phyloP scores from a whole-genome alignment of 1,140 invertebrate species.

The Drosophila ercepeae region DNA sequence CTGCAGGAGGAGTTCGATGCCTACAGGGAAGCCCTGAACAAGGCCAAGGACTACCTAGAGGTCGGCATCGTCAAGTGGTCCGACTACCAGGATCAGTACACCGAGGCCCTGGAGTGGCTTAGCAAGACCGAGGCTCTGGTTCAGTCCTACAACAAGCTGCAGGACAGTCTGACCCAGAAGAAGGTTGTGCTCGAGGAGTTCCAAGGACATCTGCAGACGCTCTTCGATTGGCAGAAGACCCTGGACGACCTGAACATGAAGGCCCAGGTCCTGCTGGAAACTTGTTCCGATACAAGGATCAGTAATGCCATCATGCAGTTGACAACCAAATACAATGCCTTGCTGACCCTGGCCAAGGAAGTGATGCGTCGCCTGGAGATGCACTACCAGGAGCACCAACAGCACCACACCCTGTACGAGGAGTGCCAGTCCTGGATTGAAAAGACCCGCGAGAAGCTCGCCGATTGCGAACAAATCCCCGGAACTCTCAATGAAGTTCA shows the following conservation, averaged over 20 bases:
- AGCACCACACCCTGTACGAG: slow-evolving; percentile 93
- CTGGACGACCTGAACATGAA: slow-evolving; percentile 96
- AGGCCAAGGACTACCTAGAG: slow-evolving; percentile 93
- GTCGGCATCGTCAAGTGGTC: slow-evolving; percentile 97
- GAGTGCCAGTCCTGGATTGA: slow-evolving; percentile 97
- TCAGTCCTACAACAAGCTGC: slow-evolving; percentile 95
- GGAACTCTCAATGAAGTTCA: slow-evolving; percentile 92
- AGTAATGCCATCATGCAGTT: slow-evolving; percentile 97
- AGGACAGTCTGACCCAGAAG: slow-evolving; percentile 95
- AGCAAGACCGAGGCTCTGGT: slow-evolving; percentile 93
- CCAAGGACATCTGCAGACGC: slow-evolving; percentile 93
- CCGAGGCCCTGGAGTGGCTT: slow-evolving; percentile 94
- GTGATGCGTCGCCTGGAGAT: slow-evolving; percentile 95
- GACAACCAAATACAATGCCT: slow-evolving; percentile 96
- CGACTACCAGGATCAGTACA: slow-evolving; percentile 97
- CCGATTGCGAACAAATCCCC: slow-evolving; percentile 90
- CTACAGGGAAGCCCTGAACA: slow-evolving; percentile 90
- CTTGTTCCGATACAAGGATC: slow-evolving; percentile 95
- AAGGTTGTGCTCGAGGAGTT: slow-evolving; percentile 95
- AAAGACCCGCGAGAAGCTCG: slow-evolving; percentile 91
- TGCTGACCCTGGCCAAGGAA: slow-evolving; percentile 96
- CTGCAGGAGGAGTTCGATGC: slow-evolving; percentile 95
- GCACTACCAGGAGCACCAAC: slow-evolving; percentile 96
- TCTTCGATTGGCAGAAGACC: slow-evolving; percentile 97
- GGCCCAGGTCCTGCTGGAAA: slow-evolving; percentile 94